phyloP scores from a whole-genome alignment of 2,797 vertebrate species.

The Anguilla anguilla region DNA sequence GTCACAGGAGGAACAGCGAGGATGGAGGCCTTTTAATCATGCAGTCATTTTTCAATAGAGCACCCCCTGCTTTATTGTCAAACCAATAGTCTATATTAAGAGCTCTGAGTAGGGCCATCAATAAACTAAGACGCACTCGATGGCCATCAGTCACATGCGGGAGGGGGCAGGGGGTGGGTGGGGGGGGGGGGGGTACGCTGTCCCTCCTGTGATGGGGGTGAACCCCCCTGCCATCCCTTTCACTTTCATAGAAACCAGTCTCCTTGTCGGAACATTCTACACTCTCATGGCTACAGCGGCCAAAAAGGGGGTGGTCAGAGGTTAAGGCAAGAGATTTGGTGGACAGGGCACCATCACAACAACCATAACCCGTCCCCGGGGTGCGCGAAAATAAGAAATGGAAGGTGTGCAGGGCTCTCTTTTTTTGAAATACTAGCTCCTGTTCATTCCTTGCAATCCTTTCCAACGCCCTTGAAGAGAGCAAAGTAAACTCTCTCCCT shows the following conservation, averaged over 20 bases:
- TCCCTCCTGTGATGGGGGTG: background rate
- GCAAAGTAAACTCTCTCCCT: slow-evolving; percentile 51
- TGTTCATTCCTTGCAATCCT: background rate
- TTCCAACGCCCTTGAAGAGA: slow-evolving; percentile 57
- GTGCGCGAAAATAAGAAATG: background rate
- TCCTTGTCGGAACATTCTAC: background rate
- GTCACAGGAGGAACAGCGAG: background rate
- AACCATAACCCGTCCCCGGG: background rate
- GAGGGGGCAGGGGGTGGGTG: background rate
- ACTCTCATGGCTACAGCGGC: background rate
- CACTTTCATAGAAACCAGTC: background rate
- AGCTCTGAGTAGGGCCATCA: background rate
- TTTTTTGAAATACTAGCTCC: background rate
- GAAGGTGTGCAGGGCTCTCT: too few relatives aligned
- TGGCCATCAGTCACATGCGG: background rate
- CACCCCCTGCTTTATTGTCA: background rate
- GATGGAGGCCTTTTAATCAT: background rate
- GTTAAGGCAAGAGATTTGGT: background rate
- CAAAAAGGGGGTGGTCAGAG: background rate
- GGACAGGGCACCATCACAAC: background rate
- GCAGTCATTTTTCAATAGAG: background rate
- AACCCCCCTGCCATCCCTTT: background rate
- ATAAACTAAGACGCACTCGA: background rate
- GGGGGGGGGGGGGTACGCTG: too few relatives aligned
- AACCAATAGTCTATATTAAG: slow-evolving; percentile 12